Percentiles rank a stretch among this genome's conserved stretches.
These are phyloP conservation scores for Phrixothrix hirtus DNA, from an alignment of 2,888 invertebrate genomes.

Conservation along the genomic window DNA sequence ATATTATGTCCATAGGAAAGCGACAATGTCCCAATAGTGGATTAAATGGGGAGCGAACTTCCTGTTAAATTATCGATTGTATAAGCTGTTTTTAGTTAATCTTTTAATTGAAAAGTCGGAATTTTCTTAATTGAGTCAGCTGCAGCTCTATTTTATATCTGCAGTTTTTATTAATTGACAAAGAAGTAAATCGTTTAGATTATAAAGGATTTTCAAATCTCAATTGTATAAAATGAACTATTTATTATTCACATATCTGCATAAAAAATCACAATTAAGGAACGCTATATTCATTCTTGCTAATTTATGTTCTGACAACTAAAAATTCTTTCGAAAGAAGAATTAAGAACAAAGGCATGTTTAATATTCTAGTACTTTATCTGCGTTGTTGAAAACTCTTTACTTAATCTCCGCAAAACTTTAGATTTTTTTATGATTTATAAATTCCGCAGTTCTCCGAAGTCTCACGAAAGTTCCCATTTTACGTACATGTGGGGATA, in stretches of 20 bases:
- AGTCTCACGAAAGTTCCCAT: constrained; percentile 46
- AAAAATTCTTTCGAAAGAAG: not conserved
- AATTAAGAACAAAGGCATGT: not conserved
- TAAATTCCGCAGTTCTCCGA: constrained; percentile 44
- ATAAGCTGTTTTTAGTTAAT: constrained; percentile 14
- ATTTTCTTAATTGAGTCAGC: constrained; percentile 19
- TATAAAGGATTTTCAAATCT: not conserved
- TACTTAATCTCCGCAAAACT: constrained; percentile 24
- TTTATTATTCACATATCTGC: not conserved
- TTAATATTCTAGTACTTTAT: constrained; percentile 10
- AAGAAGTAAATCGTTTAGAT: not conserved
- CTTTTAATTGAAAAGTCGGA: constrained; percentile 19
- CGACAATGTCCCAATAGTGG: constrained; percentile 5
- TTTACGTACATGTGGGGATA: constrained; percentile 47
- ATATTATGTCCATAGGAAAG: constrained; percentile 18
- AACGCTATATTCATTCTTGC: no score
- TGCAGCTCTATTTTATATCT: not conserved
- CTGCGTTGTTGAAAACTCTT: constrained; percentile 20
- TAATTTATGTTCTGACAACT: not conserved
- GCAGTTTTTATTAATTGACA: constrained; percentile 13
- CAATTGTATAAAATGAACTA: not conserved
- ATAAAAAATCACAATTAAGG: not conserved
- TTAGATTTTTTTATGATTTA: constrained; percentile 46
- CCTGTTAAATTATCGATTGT: constrained; percentile 15
- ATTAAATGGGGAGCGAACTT: constrained; percentile 15